Base-by-base conservation (phyloP, 2,888 invertebrate genomes). In the Hecatera dysodea region DNA sequence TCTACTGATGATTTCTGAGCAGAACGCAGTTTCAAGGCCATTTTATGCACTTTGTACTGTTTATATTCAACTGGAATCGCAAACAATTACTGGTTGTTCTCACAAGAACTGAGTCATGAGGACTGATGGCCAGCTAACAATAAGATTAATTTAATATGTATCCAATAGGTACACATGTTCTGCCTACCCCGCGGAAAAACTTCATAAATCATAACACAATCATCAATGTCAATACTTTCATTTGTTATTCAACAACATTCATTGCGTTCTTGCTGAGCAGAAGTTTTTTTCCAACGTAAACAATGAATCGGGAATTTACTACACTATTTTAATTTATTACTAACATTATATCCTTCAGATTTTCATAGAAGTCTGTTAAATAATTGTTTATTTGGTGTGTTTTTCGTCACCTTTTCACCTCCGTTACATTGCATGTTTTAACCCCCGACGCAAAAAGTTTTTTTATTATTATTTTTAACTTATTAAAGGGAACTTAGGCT, bases 1-100 rank as follows among this genome's bases (percentile, higher is more conserved):
- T 12, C 7, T 42, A 15, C n/a, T 60, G 36, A 22, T 22, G 22
- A 50, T 66, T 60, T 59, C 22, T 59, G 11, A 42, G 71, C 44
- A 42, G 64, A 27, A 9, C 33, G 53, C 42, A 36, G 17, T 36
- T 48, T 64, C 57, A 72, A 55, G 65, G 59, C 19, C 15, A 27
- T 48, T 60, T 11, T 33, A 39, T 59, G 72, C 57, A 71, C 52
- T 52, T 39, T 68, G 29, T 33, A 1, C 17, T 9, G 27, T 19
- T 44, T 7, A 50, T 24, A 19, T 22, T 12, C 42, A 53, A 36
- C 24, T n/a, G 27, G 11, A 39, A 59, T 17, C 17, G n/a, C 29
- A 46, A 57, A 53, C 36, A 75, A 29, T 44, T 11, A 17, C 22
- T 59, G 11, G 19, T 39, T 22, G n/a, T 57, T 22, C 15, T 29